Conservation (phyloP, 2,888 invertebrate species). For the Euplagia quadripunctaria region DNA sequence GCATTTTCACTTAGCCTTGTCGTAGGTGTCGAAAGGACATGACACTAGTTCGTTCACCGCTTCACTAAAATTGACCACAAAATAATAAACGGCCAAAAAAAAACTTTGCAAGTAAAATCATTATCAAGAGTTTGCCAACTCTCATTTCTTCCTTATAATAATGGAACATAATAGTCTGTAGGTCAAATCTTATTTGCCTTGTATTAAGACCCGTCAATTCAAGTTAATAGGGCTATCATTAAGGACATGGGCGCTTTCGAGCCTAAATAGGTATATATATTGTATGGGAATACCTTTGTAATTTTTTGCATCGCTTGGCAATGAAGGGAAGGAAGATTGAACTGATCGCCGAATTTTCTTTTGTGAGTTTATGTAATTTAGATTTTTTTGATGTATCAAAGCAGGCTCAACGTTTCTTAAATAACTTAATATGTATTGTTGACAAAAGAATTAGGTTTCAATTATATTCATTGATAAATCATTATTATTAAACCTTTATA, state of each 20-base stretch:
- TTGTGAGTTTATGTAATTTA: slow-evolving; percentile 11
- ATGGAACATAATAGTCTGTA: slow-evolving; percentile 11
- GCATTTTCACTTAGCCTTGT: too few species aligned
- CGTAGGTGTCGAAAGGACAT: too few species aligned
- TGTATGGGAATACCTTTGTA: not conserved
- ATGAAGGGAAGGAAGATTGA: slow-evolving; percentile 1
- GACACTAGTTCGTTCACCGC: too few species aligned
- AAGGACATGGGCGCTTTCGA: slow-evolving; percentile 12
- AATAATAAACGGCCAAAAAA: too few species aligned
- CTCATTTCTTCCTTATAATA: not conserved
- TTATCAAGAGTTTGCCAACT: not conserved
- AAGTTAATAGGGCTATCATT: slow-evolving; percentile 18
- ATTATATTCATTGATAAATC: not conserved
- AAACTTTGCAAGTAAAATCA: not conserved
- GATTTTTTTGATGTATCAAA: not conserved
- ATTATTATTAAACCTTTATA: too few species aligned
- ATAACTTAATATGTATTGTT: not conserved
- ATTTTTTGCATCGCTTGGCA: slow-evolving; percentile 21
- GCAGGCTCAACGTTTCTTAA: not conserved
- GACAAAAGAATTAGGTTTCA: not conserved
- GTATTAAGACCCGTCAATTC: slow-evolving; percentile 18
- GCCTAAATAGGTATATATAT: slow-evolving; percentile 2
- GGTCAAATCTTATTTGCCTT: slow-evolving; percentile 20
- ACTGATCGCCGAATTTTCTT: slow-evolving; percentile 9
- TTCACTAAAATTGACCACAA: too few species aligned